These are phyloP conservation scores for Colossoma macropomum DNA, from an alignment of 2,113 vertebrate species.

Conservation along the genomic window DNA sequence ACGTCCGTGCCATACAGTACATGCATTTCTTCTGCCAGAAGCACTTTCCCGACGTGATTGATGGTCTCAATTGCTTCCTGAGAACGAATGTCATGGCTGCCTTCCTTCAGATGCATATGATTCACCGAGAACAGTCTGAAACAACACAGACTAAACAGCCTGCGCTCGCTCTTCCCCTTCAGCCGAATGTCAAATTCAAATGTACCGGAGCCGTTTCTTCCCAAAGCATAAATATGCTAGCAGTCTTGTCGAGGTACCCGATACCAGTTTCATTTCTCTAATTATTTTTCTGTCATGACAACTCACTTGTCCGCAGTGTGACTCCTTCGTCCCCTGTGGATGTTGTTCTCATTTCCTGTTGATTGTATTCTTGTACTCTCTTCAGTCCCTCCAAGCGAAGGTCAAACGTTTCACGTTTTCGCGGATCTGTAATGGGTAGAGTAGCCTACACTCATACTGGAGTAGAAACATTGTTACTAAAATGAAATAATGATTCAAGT, in stretches of 20 bases:
- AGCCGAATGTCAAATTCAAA: constrained; percentile 11
- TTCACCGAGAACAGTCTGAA: constrained; percentile 24
- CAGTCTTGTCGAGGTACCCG: not conserved
- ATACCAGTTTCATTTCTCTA: constrained; percentile 30
- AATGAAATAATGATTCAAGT: not conserved
- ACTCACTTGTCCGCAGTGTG: constrained; percentile 8
- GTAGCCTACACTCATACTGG: not conserved
- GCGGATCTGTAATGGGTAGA: not conserved
- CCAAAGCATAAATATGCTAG: not conserved
- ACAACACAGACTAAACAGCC: constrained; percentile 14
- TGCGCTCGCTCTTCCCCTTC: not conserved
- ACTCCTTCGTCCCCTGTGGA: constrained; percentile 34
- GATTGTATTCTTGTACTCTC: constrained; percentile 19
- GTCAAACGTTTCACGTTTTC: constrained; percentile 1
- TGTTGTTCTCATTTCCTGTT: constrained; percentile 42
- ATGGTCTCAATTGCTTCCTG: constrained; percentile 40
- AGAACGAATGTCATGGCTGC: constrained; percentile 33
- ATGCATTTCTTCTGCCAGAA: constrained; percentile 34
- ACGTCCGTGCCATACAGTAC: not conserved
- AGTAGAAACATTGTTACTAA: not conserved
- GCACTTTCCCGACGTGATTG: constrained; percentile 15
- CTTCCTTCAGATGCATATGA: constrained; percentile 34
- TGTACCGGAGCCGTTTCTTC: constrained; percentile 17
- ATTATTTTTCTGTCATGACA: constrained; percentile 40
- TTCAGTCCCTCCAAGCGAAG: constrained; percentile 6